Percentiles rank a stretch among this genome's conserved stretches.
Conservation (phyloP, 2,113 vertebrate species). For the Upupa epops region DNA sequence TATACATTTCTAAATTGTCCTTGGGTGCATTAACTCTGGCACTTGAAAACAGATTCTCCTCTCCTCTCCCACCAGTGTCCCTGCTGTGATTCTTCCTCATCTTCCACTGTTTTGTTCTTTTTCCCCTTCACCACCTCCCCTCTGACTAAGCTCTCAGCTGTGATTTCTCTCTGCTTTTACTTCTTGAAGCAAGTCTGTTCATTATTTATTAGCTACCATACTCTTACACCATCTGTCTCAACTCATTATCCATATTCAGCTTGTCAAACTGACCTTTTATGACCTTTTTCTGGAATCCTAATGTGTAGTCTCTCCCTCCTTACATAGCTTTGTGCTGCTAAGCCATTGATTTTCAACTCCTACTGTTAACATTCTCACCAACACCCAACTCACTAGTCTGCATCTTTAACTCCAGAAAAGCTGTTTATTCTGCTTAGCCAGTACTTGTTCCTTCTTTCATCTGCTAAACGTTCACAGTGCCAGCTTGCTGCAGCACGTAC, state of each 20-base stretch:
- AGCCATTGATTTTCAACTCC: background rate
- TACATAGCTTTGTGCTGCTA: slow-evolving; percentile 22
- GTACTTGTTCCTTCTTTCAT: slow-evolving; percentile 30
- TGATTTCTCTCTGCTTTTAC: background rate
- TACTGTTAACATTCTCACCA: background rate
- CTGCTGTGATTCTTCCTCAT: slow-evolving; percentile 3
- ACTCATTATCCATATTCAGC: slow-evolving; percentile 50
- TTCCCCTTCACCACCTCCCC: slow-evolving; percentile 36
- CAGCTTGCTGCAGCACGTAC: slow-evolving; percentile 18
- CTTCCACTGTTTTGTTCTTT: slow-evolving; percentile 29
- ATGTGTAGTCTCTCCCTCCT: slow-evolving; percentile 37
- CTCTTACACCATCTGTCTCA: slow-evolving; percentile 59
- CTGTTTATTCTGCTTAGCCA: slow-evolving; percentile 34
- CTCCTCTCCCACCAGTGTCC: background rate
- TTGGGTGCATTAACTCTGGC: background rate
- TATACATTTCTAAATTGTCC: background rate
- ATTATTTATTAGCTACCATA: slow-evolving; percentile 55
- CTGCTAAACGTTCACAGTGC: background rate
- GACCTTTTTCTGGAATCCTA: slow-evolving; percentile 35
- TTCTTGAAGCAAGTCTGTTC: slow-evolving; percentile 52
- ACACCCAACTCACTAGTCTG: background rate
- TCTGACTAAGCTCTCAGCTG: slow-evolving; percentile 7
- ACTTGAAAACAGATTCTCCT: background rate
- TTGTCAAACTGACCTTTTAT: slow-evolving; percentile 65
- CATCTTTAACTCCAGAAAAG: slow-evolving; percentile 17